These are phyloP conservation scores for Cataglyphis cursor DNA, from an alignment of 2,888 invertebrate genomes.

Conservation along the genomic window DNA sequence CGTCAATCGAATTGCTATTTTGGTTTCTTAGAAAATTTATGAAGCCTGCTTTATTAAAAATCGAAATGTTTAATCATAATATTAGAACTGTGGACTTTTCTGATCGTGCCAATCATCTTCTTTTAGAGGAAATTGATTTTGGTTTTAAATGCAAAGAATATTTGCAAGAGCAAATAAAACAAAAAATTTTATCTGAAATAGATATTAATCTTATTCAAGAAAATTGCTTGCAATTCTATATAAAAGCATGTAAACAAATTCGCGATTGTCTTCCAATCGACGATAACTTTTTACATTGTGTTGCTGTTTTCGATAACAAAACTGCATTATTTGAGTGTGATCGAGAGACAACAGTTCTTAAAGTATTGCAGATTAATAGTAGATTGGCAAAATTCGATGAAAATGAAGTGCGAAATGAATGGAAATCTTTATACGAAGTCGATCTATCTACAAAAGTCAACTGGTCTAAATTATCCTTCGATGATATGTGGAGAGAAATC, in stretches of 20 bases:
- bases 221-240: not conserved
- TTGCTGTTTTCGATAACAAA: not conserved
- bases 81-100: not conserved
- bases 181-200: not conserved
- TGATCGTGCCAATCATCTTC: not conserved
- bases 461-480: not conserved
- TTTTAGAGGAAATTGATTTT: not conserved
- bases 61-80: not conserved
- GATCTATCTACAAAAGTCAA: not conserved
- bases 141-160: not conserved
- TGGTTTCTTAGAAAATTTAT: not conserved
- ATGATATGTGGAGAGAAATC: not conserved
- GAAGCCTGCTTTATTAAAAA: not conserved
- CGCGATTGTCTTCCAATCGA: not conserved
- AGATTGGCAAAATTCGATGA: not conserved
- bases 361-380: not conserved
- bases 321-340: not conserved
- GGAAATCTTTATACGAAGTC: not conserved
- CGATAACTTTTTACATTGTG: not conserved
- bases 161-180: not conserved
- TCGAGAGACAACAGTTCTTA: not conserved
- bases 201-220: not conserved
- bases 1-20: not conserved
- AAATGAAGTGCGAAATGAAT: not conserved
- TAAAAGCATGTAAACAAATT: not conserved